Evolutionary conservation across 2,797 vertebrate genomes (phyloP).

Genomic region (Menidia menidia): DNA sequence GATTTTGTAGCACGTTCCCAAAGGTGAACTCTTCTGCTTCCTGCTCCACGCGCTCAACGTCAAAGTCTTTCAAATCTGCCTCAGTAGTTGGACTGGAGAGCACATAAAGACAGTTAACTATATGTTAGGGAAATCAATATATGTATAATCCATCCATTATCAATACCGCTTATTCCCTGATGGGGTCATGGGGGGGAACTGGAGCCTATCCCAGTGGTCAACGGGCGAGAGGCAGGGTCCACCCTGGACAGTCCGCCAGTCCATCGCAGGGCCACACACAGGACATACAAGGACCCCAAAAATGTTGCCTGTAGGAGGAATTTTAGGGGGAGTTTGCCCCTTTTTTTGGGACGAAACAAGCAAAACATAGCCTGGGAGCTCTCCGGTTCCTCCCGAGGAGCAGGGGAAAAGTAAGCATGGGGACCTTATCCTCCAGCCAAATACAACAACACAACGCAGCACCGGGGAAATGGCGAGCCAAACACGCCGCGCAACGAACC

Average conservation of each 20-base stretch:
- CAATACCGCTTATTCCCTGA: no score
- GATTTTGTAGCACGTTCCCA: neutral
- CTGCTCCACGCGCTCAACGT: no score
- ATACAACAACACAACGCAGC: conserved; percentile 89
- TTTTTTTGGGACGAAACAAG: conserved; percentile 32
- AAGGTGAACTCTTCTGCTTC: neutral
- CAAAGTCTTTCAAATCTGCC: no score
- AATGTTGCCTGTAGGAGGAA: conserved; percentile 36
- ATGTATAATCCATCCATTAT: no score
- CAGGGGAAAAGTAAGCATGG: conserved; percentile 87
- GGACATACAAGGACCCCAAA: no score
- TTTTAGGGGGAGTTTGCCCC: conserved; percentile 48
- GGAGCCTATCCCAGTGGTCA: no score
- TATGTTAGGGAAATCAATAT: no score
- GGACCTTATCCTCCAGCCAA: conserved; percentile 91
- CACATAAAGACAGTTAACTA: neutral
- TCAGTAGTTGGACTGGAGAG: conserved; percentile 24
- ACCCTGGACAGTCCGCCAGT: no score
- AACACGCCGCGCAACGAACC: conserved; percentile 91
- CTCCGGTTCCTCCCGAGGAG: conserved; percentile 71
- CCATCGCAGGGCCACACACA: no score
- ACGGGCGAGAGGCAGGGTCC: no score
- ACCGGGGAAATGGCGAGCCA: conserved; percentile 89
- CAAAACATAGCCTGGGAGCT: no score
- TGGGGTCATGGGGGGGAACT: no score